Evolutionary conservation across 2,797 vertebrate species (phyloP), one percentile per base, ranked within the genome.

Genomic region (Darevskia mixta): DNA sequence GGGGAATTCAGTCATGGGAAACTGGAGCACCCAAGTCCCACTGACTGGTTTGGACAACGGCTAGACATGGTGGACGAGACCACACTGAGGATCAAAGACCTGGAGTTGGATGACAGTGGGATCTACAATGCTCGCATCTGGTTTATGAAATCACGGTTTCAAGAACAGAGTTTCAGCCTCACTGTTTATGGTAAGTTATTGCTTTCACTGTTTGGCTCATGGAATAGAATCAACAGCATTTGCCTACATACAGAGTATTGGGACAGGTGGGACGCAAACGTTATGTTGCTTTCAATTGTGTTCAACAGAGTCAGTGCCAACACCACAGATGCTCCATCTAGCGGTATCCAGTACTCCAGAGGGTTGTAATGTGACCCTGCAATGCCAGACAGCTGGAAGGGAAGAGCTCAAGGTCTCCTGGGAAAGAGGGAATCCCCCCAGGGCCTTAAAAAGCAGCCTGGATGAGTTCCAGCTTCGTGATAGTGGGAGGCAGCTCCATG

Each of bases 121-220:
- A 2, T 25, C 6, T 86, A 67, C 27, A 67, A 1, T 1, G 38
- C 20, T 4, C 61, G 10, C 0, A 61, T 79, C 3, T 49, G 4
- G 41, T 8, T 86, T 27, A 13, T 0, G 1, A 0, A 9, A 1
- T 1, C 17, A 8, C 15, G 6, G 8, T 0, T 49, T 2, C 1
- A 49, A 25, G 29, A 23, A 0, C 3, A 45, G 17, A 1, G 0
- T 0, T 78, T 67, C 61, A 7, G 5, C 20, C 43, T 78, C 38
- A 27, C 4, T 0, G 1, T 86, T 9, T 69, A 78, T 9, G 41
- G 5, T 43, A 43, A 43, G 41, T 43, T 6, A 43, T 43, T 43
- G 6, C 41, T 43, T 7, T 7, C 41, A 43, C 41, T 43, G 41
- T 43, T 43, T 43, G 41, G 41, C 6, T 43, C 41, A 43, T 43